Percentiles rank a stretch among this genome's conserved stretches.
phyloP scores from a whole-genome alignment of 1,140 invertebrate genomes.

The Drosophila kepulauana region DNA sequence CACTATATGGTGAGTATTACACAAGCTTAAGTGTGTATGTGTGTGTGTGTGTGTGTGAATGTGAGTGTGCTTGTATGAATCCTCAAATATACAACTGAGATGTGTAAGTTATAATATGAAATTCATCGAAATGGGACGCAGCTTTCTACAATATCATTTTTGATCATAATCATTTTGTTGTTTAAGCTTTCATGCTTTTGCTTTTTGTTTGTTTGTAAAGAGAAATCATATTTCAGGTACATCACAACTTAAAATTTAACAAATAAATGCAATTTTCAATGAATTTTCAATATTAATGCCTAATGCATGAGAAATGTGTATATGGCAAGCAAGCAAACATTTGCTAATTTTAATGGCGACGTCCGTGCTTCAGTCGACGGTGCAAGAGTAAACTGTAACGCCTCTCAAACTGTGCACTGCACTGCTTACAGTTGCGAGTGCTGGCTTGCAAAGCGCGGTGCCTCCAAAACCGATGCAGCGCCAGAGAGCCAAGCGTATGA shows the following conservation, averaged over 20 bases:
- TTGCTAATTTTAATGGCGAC: slow-evolving; percentile 52
- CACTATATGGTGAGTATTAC: slow-evolving; percentile 36
- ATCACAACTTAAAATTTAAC: slow-evolving; percentile 85
- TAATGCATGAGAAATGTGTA: slow-evolving; percentile 58
- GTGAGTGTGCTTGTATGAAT: slow-evolving; percentile 35
- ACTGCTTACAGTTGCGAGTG: slow-evolving; percentile 43
- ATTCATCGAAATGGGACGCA: slow-evolving; percentile 42
- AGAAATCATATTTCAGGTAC: slow-evolving; percentile 85
- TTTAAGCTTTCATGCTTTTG: slow-evolving; percentile 20
- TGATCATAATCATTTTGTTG: slow-evolving; percentile 24
- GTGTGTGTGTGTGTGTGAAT: slow-evolving; percentile 20
- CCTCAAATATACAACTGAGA: slow-evolving; percentile 62
- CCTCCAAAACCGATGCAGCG: slow-evolving; percentile 85
- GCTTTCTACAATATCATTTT: slow-evolving; percentile 31
- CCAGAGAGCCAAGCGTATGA: slow-evolving; percentile 85
- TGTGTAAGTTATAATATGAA: slow-evolving; percentile 44
- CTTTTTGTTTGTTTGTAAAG: slow-evolving; percentile 62
- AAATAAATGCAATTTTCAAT: slow-evolving; percentile 70
- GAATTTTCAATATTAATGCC: slow-evolving; percentile 65
- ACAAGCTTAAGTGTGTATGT: slow-evolving; percentile 11
- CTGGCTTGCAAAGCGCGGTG: slow-evolving; percentile 58
- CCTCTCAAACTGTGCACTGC: slow-evolving; percentile 57
- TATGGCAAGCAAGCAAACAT: slow-evolving; percentile 70
- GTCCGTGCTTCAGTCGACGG: slow-evolving; percentile 32
- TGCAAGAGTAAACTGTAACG: slow-evolving; percentile 62